A percentile compares a stretch with the other conserved stretches of the same genome.
Evolutionary conservation across 2,888 invertebrate species (phyloP).

Genomic region (Ecliptopera silaceata): DNA sequence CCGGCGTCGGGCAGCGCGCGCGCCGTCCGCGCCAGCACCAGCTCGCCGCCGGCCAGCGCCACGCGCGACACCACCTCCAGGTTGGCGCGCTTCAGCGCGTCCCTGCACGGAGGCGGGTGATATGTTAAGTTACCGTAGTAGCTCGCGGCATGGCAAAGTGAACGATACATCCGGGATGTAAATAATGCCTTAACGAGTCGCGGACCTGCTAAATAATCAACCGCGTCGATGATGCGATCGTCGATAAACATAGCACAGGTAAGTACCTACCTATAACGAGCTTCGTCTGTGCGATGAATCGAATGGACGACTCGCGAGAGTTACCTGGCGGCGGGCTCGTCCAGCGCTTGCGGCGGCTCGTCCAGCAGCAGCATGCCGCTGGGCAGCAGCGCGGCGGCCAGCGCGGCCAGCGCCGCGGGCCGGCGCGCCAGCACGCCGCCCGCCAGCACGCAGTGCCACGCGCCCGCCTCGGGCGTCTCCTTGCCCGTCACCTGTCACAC

Average conservation of each 20-base stretch:
- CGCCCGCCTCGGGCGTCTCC: constrained; percentile 83
- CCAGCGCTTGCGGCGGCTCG: constrained; percentile 81
- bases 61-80: constrained; percentile 76
- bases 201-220: no score
- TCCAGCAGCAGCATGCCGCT: constrained; percentile 89
- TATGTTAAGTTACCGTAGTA: no score
- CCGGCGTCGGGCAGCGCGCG: constrained; percentile 46
- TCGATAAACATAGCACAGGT: no score
- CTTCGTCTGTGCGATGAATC: no score
- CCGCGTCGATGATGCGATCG: no score
- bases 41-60: constrained; percentile 84
- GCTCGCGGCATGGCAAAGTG: no score
- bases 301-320: no score
- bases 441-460: constrained; percentile 86
- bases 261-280: no score
- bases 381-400: constrained; percentile 85
- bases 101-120: constrained; percentile 36
- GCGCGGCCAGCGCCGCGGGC: constrained; percentile 76
- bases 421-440: constrained; percentile 85
- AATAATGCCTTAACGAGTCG: no score
- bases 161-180: no score
- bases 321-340: constrained; percentile 54
- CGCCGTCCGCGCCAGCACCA: constrained; percentile 88
- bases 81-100: constrained; percentile 54
- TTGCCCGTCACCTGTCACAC: constrained; percentile 63